Evolutionary conservation across 2,888 invertebrate genomes (phyloP), one percentile per base, ranked within the genome.

Genomic region (Fragum fragum): DNA sequence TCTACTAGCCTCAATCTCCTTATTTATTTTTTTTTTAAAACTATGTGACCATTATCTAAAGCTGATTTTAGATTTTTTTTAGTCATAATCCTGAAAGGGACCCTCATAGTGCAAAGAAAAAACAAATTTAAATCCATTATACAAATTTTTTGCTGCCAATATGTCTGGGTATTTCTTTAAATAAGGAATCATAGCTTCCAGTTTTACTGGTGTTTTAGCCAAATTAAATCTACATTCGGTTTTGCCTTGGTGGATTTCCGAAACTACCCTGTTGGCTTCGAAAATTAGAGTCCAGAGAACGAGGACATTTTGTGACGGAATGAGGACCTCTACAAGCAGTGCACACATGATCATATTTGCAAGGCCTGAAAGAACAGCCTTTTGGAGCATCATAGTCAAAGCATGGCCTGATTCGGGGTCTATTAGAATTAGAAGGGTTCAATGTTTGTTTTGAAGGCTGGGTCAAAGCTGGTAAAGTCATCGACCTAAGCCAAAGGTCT

Each of bases 401-500:
- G 32, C n/a, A 57, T 23, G 21, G 57, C 3, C 14, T 21, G 2
- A 39, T 21, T 5, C 23, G 39, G 16, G 26, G 1, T 42, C 42
- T 26, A 3, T 16, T 28, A 1, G 52, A 9, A 1, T 2, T 2
- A 1, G 47, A 9, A n/a, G 18, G 1, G 3, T 57, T 23, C 6
- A 57, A 21, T n/a, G n/a, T n/a, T 11, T 39, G 53, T 9, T 14
- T 2, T 26, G 16, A 18, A 3, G 21, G 47, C 9, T 26, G 52
- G 18, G 16, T 3, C 47, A 28, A 69, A 11, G 55, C 39, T 21
- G 57, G 69, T 2, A 28, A 18, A 42, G 75, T 26, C 68, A 75
- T 75, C 1, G 29, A 18, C 32, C 39, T 52, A 7, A 75, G 36
- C 75, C 75, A 68, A 1, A 69, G 47, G 6, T 76, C 76, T n/a